These are phyloP conservation scores for Oegoconia quadripuncta DNA, from an alignment of 2,888 invertebrate genomes.

Conservation along the genomic window DNA sequence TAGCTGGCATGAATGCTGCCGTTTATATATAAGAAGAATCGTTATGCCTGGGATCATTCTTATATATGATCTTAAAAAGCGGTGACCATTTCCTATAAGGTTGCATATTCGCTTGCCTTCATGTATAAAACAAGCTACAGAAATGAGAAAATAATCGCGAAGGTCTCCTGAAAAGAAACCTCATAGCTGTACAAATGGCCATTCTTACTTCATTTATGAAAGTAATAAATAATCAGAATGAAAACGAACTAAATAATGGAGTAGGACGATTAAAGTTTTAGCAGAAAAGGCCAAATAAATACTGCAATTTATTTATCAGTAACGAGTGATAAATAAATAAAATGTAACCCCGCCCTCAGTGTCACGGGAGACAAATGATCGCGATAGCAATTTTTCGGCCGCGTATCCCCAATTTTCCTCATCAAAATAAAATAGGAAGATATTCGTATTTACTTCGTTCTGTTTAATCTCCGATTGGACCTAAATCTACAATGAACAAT, in stretches of 20 bases:
- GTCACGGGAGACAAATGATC: constrained; percentile 25
- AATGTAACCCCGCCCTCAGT: constrained; percentile 10
- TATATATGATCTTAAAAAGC: too few relatives aligned
- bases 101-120: too few relatives aligned
- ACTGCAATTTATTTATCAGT: constrained; percentile 31
- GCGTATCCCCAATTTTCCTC: constrained; percentile 16
- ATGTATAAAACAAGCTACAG: too few relatives aligned
- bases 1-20: too few relatives aligned
- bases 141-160: not conserved
- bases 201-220: constrained; percentile 17
- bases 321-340: constrained; percentile 24
- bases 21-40: too few relatives aligned
- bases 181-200: constrained; percentile 20
- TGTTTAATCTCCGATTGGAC: too few relatives aligned
- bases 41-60: too few relatives aligned
- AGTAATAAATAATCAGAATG: constrained; percentile 21
- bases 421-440: constrained; percentile 15
- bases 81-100: too few relatives aligned
- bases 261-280: constrained; percentile 24
- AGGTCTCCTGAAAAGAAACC: not conserved
- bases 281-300: constrained; percentile 25
- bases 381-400: constrained; percentile 20
- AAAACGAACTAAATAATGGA: constrained; percentile 22
- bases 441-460: not conserved
- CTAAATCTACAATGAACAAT: too few relatives aligned